Percentiles rank a stretch among this genome's conserved stretches.
Evolutionary conservation across 1,140 invertebrate species (phyloP).

Genomic region (Bathynomus jamesi): DNA sequence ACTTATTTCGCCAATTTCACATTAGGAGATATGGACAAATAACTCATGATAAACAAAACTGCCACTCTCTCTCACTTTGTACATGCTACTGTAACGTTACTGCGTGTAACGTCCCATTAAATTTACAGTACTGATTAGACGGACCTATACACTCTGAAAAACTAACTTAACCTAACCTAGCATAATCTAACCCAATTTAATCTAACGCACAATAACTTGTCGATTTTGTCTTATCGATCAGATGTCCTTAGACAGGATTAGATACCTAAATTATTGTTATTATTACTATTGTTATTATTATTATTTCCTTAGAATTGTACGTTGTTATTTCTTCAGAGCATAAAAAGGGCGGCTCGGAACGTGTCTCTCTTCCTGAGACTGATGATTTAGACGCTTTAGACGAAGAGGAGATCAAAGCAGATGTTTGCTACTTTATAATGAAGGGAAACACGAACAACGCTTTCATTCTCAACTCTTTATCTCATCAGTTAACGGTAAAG

Average conservation of each 20-base stretch:
- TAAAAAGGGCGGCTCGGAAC: slow-evolving; percentile 57
- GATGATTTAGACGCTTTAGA: slow-evolving; percentile 66
- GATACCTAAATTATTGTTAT: not conserved
- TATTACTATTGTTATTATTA: not conserved
- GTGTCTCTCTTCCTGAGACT: slow-evolving; percentile 63
- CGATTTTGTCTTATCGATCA: not conserved
- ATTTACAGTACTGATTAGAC: too few species aligned
- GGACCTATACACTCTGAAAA: too few species aligned
- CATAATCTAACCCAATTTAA: too few species aligned
- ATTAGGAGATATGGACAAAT: too few species aligned
- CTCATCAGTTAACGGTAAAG: slow-evolving; percentile 55
- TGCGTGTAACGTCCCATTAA: too few species aligned
- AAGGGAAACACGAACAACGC: slow-evolving; percentile 63
- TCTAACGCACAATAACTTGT: too few species aligned
- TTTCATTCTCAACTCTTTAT: slow-evolving; percentile 64
- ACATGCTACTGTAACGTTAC: too few species aligned
- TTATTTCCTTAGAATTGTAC: not conserved
- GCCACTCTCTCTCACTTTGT: too few species aligned
- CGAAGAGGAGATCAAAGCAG: slow-evolving; percentile 61
- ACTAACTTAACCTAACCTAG: too few species aligned
- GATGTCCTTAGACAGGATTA: not conserved
- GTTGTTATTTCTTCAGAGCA: slow-evolving; percentile 55
- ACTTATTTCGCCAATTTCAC: too few species aligned
- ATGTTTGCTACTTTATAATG: slow-evolving; percentile 81
- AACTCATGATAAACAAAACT: too few species aligned